Conservation (phyloP, 2,888 invertebrate species). For the Zygogramma bicolorata region DNA sequence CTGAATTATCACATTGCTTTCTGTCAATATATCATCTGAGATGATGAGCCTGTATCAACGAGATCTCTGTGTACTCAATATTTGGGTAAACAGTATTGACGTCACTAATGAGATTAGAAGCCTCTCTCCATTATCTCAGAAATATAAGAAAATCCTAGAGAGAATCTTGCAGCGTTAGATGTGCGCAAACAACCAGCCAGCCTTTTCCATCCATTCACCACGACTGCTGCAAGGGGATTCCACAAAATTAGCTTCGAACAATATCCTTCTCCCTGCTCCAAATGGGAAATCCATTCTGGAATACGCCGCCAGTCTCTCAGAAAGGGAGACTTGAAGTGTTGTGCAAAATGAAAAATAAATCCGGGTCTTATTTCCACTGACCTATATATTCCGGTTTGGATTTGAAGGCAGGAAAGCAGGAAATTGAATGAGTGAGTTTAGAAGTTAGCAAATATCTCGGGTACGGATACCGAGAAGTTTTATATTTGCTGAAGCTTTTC, state of each 20-base stretch:
- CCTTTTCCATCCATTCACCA: not conserved
- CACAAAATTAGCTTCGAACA: constrained; percentile 4
- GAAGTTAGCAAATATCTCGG: constrained; percentile 13
- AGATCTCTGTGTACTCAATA: no score
- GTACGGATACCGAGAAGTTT: constrained; percentile 4
- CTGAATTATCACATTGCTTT: no score
- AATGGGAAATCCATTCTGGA: constrained; percentile 3
- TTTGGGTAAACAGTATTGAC: no score
- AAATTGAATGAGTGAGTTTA: constrained; percentile 30
- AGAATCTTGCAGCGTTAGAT: not conserved
- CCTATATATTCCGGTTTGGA: constrained; percentile 12
- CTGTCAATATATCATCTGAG: no score
- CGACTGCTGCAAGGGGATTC: not conserved
- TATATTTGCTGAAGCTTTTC: constrained; percentile 5
- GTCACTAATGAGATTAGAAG: no score
- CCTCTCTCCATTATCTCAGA: not conserved
- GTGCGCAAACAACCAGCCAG: not conserved
- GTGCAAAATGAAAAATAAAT: constrained; percentile 15
- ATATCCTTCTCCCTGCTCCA: not conserved
- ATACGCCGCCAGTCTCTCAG: not conserved
- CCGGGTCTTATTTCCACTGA: constrained; percentile 12
- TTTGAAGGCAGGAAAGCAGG: constrained; percentile 2
- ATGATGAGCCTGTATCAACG: no score
- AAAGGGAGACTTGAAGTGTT: constrained; percentile 8
- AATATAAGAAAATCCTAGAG: not conserved